phyloP scores from a whole-genome alignment of 1,140 invertebrate genomes.

The Myzus persicae region DNA sequence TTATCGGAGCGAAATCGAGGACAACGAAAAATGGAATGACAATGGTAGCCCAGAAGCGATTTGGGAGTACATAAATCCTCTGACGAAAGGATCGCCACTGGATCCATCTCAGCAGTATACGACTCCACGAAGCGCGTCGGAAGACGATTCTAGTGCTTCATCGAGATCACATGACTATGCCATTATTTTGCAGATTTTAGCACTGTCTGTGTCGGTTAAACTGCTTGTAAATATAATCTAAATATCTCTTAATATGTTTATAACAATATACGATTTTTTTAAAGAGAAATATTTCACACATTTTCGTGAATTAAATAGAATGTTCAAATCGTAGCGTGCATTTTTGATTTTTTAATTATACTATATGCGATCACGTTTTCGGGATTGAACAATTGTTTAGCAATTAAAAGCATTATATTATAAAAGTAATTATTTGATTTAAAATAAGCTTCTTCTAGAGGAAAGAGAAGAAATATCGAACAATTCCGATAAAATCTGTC shows the following conservation, averaged over 20 bases:
- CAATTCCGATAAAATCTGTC: neutral
- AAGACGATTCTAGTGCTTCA: neutral
- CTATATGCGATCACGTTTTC: neutral
- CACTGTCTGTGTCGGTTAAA: neutral
- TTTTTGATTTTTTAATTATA: neutral
- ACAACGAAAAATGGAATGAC: neutral
- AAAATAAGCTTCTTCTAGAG: neutral
- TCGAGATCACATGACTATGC: neutral
- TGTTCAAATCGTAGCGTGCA: neutral
- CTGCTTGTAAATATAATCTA: neutral
- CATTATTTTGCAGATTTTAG: neutral
- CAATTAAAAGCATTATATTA: neutral
- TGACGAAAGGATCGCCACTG: neutral
- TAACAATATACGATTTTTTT: neutral
- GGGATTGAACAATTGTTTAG: neutral
- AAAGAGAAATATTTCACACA: neutral
- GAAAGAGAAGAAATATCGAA: neutral
- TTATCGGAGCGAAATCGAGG: neutral
- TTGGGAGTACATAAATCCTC: neutral
- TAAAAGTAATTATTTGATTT: neutral
- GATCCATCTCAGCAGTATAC: neutral
- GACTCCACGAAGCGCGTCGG: neutral
- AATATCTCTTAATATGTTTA: neutral
- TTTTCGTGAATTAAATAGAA: neutral
- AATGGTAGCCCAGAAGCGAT: neutral